Evolutionary conservation across 1,140 invertebrate species (phyloP).

Genomic region (Theocolax elegans): DNA sequence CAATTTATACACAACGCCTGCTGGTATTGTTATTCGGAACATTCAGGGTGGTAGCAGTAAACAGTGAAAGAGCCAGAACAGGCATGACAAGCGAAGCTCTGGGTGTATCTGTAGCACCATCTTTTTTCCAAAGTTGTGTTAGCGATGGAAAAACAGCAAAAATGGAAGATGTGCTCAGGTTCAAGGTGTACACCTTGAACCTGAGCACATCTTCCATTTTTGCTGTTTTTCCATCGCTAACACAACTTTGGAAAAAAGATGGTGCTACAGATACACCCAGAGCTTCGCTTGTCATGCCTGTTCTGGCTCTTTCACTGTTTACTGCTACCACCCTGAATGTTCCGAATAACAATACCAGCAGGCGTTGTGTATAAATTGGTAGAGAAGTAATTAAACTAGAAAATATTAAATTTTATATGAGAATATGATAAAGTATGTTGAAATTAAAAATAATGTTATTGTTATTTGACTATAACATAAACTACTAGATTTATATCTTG

Average conservation of each 20-base stretch:
- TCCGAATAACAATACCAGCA: slow-evolving; percentile 94
- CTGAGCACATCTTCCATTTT: slow-evolving; percentile 94
- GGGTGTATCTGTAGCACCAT: slow-evolving; percentile 95
- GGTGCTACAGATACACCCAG: slow-evolving; percentile 95
- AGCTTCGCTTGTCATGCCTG: slow-evolving; percentile 96
- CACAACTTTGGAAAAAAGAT: slow-evolving; percentile 97
- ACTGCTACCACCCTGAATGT: slow-evolving; percentile 96
- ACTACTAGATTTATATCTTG: slow-evolving; percentile 3
- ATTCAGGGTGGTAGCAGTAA: slow-evolving; percentile 94
- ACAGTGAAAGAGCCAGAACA: slow-evolving; percentile 87
- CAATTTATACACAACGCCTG: slow-evolving; percentile 90
- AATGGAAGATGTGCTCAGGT: slow-evolving; percentile 93
- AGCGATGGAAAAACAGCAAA: slow-evolving; percentile 92
- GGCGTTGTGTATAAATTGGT: slow-evolving; percentile 89
- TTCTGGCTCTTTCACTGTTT: slow-evolving; percentile 87
- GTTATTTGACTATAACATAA: too few species aligned
- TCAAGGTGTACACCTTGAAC: slow-evolving; percentile 78
- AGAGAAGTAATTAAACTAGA: slow-evolving; percentile 88
- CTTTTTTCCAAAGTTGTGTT: slow-evolving; percentile 96
- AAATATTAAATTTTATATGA: slow-evolving; percentile 32
- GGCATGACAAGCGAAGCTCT: slow-evolving; percentile 97
- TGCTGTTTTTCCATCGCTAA: slow-evolving; percentile 91
- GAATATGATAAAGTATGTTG: slow-evolving; percentile 7
- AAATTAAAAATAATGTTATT: too few species aligned
- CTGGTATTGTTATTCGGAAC: slow-evolving; percentile 96